Conservation (phyloP, 2,113 vertebrate genomes). For the Apaloderma vittatum region DNA sequence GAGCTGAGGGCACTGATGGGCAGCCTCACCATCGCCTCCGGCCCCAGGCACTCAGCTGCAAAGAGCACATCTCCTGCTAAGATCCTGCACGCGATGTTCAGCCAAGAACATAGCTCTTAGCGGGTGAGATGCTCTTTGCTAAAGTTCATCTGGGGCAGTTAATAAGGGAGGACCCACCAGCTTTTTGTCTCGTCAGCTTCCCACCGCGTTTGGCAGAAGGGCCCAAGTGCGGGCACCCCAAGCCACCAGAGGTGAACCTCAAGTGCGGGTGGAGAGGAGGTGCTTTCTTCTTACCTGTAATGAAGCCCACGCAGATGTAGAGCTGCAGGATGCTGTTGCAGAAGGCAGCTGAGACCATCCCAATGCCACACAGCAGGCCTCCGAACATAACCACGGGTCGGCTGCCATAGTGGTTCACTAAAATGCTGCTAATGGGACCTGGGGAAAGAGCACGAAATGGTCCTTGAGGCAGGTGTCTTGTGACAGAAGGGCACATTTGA, state of each 20-base stretch:
- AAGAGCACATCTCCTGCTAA: not conserved
- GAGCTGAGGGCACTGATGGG: not conserved
- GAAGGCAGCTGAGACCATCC: conserved; percentile 83
- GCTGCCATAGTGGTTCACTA: conserved; percentile 85
- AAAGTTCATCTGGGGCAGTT: not conserved
- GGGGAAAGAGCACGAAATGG: not conserved
- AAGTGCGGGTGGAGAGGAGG: fast-evolving
- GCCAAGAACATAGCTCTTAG: fast-evolving
- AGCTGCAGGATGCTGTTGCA: conserved; percentile 84
- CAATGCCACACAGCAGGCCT: conserved; percentile 81
- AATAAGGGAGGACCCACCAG: not conserved
- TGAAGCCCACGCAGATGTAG: conserved; percentile 83
- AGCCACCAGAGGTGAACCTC: not conserved
- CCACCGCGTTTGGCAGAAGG: fast-evolving
- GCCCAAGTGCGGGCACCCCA: fast-evolving
- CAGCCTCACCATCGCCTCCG: not conserved
- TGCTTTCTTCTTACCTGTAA: conserved; percentile 80
- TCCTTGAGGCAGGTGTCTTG: not conserved
- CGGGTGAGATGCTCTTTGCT: not conserved
- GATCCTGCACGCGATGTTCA: fast-evolving
- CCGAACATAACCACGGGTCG: conserved; percentile 84
- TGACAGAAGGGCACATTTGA: not conserved
- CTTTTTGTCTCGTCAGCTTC: not conserved
- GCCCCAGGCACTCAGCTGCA: not conserved
- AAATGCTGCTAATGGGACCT: conserved; percentile 85